These are phyloP conservation scores for Apistogramma diplotaenia DNA, from an alignment of 2,113 vertebrate species.

Conservation along the genomic window DNA sequence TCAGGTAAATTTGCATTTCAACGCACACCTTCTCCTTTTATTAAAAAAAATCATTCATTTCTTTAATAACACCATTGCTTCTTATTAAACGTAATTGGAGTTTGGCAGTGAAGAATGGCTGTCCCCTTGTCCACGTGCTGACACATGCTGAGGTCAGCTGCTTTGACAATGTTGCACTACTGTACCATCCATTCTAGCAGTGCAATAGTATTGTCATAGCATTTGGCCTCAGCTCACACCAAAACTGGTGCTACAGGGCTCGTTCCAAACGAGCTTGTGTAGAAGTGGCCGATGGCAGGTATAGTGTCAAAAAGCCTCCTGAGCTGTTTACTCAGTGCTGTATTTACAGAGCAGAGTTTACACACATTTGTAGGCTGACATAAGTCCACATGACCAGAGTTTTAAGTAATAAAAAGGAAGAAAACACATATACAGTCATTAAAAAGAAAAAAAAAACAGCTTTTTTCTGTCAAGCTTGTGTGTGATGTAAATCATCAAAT, in stretches of 20 bases:
- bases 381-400: not conserved
- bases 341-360: constrained; percentile 51
- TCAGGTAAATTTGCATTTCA: not conserved
- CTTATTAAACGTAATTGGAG: constrained; percentile 33
- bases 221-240: constrained; percentile 82
- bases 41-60: too few relatives aligned
- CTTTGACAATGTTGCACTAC: constrained; percentile 99
- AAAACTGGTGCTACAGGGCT: constrained; percentile 34
- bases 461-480: not conserved
- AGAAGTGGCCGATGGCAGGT: constrained; percentile 54
- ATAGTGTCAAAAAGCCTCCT: constrained; percentile 26
- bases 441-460: not conserved
- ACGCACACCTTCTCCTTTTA: not conserved
- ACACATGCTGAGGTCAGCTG: constrained; percentile 88
- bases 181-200: constrained; percentile 96
- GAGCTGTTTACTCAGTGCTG: constrained; percentile 40
- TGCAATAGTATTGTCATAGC: constrained; percentile 99
- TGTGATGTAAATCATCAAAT: not conserved
- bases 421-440: not conserved
- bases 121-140: constrained; percentile 67
- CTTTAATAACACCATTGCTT: not conserved
- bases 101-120: constrained; percentile 64
- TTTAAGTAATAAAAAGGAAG: not conserved
- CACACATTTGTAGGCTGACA: constrained; percentile 17
- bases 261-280: constrained; percentile 23